These are phyloP conservation scores for Leptinotarsa haldemani DNA, from an alignment of 2,888 invertebrate species.

Conservation along the genomic window DNA sequence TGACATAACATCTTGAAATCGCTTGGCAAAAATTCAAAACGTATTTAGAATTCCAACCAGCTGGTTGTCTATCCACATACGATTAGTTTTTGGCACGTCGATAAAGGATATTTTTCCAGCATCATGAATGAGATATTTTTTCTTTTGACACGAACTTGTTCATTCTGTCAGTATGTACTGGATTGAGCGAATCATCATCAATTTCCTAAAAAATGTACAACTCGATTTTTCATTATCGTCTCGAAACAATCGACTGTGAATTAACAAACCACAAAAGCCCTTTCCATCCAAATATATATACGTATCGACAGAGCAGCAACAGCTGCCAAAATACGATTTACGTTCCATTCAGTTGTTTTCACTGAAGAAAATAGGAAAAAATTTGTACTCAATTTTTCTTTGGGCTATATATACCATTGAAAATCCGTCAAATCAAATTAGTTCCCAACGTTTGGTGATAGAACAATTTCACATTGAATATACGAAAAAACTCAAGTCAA, in stretches of 20 bases:
- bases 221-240: constrained; percentile 29
- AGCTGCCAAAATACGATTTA: constrained; percentile 45
- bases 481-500: background rate
- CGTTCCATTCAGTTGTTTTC: constrained; percentile 1
- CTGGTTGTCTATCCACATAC: background rate
- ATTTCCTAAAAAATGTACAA: constrained; percentile 25
- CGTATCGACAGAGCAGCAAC: constrained; percentile 43
- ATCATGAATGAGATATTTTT: constrained; percentile 12
- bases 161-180: background rate
- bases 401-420: constrained; percentile 36
- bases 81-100: background rate
- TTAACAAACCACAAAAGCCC: constrained; percentile 39
- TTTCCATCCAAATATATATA: constrained; percentile 34
- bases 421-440: background rate
- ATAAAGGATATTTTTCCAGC: background rate
- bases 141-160: background rate
- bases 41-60: too few relatives aligned
- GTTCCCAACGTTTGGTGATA: background rate
- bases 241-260: constrained; percentile 26
- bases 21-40: too few relatives aligned
- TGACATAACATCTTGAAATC: too few relatives aligned
- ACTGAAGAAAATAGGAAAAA: constrained; percentile 21
- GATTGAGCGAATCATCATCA: background rate
- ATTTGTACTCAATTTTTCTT: constrained; percentile 48
- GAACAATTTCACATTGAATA: background rate